Evolutionary conservation across 2,888 invertebrate genomes (phyloP).

Genomic region (Chrysodeixis includens): DNA sequence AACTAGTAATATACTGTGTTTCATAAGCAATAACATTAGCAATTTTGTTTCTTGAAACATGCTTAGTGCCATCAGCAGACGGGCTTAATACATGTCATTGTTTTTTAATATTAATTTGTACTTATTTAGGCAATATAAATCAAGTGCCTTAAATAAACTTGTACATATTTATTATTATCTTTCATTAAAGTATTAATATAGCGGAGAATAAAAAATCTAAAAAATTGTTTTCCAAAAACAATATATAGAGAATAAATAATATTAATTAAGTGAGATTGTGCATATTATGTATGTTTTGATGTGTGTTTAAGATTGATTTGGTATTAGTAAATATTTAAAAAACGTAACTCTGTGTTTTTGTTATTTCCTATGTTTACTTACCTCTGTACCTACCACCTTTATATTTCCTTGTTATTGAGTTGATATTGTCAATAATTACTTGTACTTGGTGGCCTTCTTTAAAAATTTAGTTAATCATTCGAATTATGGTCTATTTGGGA

Average conservation of each 20-base stretch:
- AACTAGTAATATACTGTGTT: slow-evolving; percentile 81
- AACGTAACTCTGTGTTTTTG: slow-evolving; percentile 68
- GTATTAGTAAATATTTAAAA: slow-evolving; percentile 88
- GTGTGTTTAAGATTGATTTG: slow-evolving; percentile 89
- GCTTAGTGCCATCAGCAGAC: slow-evolving; percentile 86
- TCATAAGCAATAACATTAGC: slow-evolving; percentile 71
- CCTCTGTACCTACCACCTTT: slow-evolving; percentile 5
- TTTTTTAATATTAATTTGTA: slow-evolving; percentile 84
- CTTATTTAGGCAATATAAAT: slow-evolving; percentile 85
- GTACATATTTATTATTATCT: slow-evolving; percentile 84
- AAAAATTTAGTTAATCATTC: neutral
- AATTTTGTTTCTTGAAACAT: slow-evolving; percentile 79
- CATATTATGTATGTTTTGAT: slow-evolving; percentile 89
- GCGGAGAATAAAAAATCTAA: slow-evolving; percentile 79
- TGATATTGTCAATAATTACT: neutral
- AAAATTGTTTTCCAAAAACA: slow-evolving; percentile 87
- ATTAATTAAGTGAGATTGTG: slow-evolving; percentile 88
- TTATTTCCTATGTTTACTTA: slow-evolving; percentile 18
- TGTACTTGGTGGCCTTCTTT: neutral
- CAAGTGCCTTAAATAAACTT: slow-evolving; percentile 85
- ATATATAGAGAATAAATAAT: slow-evolving; percentile 77
- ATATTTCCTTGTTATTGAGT: neutral
- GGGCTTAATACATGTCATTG: slow-evolving; percentile 77
- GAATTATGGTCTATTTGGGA: no score
- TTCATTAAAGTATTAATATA: slow-evolving; percentile 81